phyloP scores from a whole-genome alignment of 1,140 invertebrate species.

The Sinella curviseta region DNA sequence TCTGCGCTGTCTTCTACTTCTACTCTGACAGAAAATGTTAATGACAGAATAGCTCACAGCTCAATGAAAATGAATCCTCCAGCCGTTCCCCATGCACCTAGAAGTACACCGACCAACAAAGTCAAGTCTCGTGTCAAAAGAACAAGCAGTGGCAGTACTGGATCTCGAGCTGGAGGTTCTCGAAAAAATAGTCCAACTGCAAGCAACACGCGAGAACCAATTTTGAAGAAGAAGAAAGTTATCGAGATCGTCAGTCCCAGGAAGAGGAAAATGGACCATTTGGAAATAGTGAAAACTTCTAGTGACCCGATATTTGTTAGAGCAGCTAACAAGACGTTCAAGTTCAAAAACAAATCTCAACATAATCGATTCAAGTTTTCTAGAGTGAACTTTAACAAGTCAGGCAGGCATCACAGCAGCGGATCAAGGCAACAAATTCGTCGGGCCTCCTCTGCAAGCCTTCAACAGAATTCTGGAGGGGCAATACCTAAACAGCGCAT shows the following conservation, averaged over 20 bases:
- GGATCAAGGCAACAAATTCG: neutral
- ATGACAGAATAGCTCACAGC: neutral
- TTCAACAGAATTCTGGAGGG: neutral
- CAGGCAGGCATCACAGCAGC: neutral
- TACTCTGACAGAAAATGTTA: too few relatives aligned
- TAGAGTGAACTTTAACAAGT: constrained; percentile 1
- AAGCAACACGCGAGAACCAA: neutral
- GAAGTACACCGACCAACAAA: neutral
- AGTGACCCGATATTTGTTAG: constrained; percentile 7
- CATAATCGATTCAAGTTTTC: constrained; percentile 11
- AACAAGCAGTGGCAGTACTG: neutral
- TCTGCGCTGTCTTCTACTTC: too few relatives aligned
- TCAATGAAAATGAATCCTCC: neutral
- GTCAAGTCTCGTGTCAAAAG: neutral
- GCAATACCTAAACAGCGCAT: neutral
- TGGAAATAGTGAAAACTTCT: neutral
- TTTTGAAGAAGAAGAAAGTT: constrained; percentile 9
- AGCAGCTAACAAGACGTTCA: neutral
- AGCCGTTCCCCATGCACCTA: neutral
- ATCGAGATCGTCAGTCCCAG: constrained; percentile 11
- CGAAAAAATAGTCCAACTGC: neutral
- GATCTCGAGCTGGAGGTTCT: neutral
- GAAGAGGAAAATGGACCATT: constrained; percentile 10
- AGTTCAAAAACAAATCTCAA: neutral
- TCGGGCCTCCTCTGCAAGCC: neutral